Evolutionary conservation across 2,888 invertebrate genomes (phyloP).

Genomic region (Bellardia pandia): DNA sequence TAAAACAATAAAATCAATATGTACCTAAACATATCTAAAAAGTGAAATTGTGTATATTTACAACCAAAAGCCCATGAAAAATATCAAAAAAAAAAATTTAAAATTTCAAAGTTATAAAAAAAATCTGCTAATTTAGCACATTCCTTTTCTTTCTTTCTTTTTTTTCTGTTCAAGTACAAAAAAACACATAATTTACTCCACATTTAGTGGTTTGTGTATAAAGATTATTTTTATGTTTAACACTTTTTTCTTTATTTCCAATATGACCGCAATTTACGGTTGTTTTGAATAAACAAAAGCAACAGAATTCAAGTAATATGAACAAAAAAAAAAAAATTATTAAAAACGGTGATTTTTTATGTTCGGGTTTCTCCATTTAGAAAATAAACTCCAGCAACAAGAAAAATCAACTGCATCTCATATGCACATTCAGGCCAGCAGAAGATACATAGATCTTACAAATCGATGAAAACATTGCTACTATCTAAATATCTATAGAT

Average conservation of each 20-base stretch:
- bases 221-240: conserved; percentile 26
- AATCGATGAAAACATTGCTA: conserved; percentile 31
- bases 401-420: conserved; percentile 52
- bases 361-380: conserved; percentile 66
- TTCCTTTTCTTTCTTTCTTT: neutral
- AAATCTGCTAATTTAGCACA: conserved; percentile 30
- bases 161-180: neutral
- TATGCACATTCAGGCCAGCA: conserved; percentile 36
- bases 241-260: conserved; percentile 38
- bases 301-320: neutral
- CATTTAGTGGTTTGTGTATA: conserved; percentile 16
- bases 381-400: conserved; percentile 30
- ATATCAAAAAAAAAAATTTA: neutral
- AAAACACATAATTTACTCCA: neutral
- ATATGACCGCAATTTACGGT: conserved; percentile 70
- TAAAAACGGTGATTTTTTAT: conserved; percentile 40
- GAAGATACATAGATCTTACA: conserved; percentile 52
- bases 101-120: neutral
- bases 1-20: neutral
- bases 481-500: neutral
- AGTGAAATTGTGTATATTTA: conserved; percentile 17
- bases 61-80: neutral
- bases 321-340: conserved; percentile 31
- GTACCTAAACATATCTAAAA: neutral
- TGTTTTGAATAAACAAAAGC: conserved; percentile 39